Conservation (phyloP, 92 coral and sea anemone genomes). For the Porites cylindrica region DNA sequence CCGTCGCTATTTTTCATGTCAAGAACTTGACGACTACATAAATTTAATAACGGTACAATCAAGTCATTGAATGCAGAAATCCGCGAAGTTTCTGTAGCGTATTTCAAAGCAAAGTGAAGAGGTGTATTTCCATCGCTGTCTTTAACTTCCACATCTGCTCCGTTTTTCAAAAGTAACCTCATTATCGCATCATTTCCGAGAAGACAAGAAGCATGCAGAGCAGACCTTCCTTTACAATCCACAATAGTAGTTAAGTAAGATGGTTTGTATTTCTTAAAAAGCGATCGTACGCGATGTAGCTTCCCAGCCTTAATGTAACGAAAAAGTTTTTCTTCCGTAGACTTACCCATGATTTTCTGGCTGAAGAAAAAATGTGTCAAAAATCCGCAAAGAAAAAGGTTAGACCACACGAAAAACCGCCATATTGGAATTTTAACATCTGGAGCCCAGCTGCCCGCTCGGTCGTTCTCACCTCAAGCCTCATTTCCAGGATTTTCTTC, state of each 20-base stretch:
- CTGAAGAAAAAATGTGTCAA: too few species aligned
- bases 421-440: not conserved
- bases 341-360: constrained; percentile 55
- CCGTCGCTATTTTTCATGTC: constrained; percentile 66
- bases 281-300: constrained; percentile 81
- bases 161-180: constrained; percentile 72
- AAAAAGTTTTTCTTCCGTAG: constrained; percentile 75
- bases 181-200: constrained; percentile 87
- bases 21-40: constrained; percentile 54
- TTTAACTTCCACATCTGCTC: constrained; percentile 69
- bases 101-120: constrained; percentile 85
- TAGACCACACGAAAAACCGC: not conserved
- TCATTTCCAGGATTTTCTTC: too few species aligned
- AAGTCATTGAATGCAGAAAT: constrained; percentile 64
- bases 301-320: constrained; percentile 81
- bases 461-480: too few species aligned
- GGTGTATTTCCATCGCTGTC: constrained; percentile 87
- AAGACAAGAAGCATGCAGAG: constrained; percentile 86
- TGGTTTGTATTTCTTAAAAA: constrained; percentile 64
- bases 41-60: constrained; percentile 73
- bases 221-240: constrained; percentile 72
- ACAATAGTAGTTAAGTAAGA: constrained; percentile 64
- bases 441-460: not conserved
- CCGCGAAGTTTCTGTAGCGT: constrained; percentile 69
- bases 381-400: too few species aligned